phyloP scores from a whole-genome alignment of 2,797 vertebrate species.

The Spea hammondii region DNA sequence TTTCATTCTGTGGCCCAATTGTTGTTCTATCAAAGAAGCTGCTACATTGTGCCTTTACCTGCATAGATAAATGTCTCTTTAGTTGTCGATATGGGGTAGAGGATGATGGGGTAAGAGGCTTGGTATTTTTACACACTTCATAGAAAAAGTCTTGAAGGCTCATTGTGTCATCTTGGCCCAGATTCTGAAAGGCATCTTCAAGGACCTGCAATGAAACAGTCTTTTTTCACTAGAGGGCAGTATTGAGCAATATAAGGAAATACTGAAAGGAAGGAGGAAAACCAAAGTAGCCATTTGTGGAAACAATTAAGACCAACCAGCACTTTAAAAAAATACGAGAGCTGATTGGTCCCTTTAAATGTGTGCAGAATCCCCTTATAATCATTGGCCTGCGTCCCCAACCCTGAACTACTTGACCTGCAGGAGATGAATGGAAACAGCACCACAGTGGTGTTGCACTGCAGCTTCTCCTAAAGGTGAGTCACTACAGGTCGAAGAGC shows the following conservation, averaged over 20 bases:
- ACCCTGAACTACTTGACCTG: too few relatives aligned
- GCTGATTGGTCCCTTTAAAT: too few relatives aligned
- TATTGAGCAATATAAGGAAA: background rate
- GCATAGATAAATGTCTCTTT: conserved; percentile 89
- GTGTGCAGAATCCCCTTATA: too few relatives aligned
- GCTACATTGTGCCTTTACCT: conserved; percentile 67
- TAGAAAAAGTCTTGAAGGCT: conserved; percentile 86
- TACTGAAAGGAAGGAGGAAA: background rate
- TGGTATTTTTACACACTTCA: conserved; percentile 73
- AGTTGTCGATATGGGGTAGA: conserved; percentile 92
- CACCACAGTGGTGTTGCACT: too few relatives aligned
- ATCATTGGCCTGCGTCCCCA: too few relatives aligned
- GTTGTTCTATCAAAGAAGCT: background rate
- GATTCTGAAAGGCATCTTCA: conserved; percentile 74
- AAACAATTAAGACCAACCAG: too few relatives aligned
- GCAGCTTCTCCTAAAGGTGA: too few relatives aligned
- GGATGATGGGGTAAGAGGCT: conserved; percentile 77
- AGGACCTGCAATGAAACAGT: conserved; percentile 65
- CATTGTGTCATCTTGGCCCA: conserved; percentile 74
- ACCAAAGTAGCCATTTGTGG: background rate
- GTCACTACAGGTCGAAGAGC: too few relatives aligned
- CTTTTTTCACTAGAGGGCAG: background rate
- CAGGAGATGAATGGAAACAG: too few relatives aligned
- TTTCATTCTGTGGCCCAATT: too few relatives aligned
- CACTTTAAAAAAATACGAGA: too few relatives aligned